phyloP scores from a whole-genome alignment of 1,140 invertebrate genomes.

The Neodiprion fabricii region DNA sequence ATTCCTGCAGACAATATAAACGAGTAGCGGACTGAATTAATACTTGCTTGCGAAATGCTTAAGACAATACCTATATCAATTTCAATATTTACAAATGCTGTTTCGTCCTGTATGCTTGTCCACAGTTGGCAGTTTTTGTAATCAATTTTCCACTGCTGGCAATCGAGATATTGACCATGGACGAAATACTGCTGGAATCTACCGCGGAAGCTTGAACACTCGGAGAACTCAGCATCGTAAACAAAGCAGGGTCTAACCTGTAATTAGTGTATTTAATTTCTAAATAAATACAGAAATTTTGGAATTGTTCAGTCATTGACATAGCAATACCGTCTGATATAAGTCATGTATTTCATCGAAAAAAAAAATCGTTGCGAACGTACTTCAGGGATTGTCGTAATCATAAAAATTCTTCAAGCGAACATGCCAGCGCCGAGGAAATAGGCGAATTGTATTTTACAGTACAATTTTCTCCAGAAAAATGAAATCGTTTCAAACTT shows the following conservation, averaged over 20 bases:
- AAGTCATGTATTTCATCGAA: too few relatives aligned
- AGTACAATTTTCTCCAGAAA: too few relatives aligned
- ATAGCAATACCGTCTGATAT: too few relatives aligned
- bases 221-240: constrained; percentile 81
- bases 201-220: constrained; percentile 75
- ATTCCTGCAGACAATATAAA: constrained; percentile 62
- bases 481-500: too few relatives aligned
- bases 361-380: too few relatives aligned
- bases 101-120: constrained; percentile 66
- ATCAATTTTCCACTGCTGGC: constrained; percentile 80
- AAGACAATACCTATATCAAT: background rate
- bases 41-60: constrained; percentile 1
- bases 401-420: too few relatives aligned
- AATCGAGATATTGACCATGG: constrained; percentile 74
- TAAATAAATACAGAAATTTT: too few relatives aligned
- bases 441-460: too few relatives aligned
- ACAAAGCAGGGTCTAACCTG: constrained; percentile 75
- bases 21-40: constrained; percentile 15
- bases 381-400: too few relatives aligned
- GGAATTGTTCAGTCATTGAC: too few relatives aligned
- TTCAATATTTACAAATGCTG: constrained; percentile 68
- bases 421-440: too few relatives aligned
- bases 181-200: constrained; percentile 89
- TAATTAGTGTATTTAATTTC: constrained; percentile 26
- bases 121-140: constrained; percentile 77